These are phyloP conservation scores for Clarias platycephalus DNA, from an alignment of 2,797 vertebrate genomes.

Conservation along the genomic window DNA sequence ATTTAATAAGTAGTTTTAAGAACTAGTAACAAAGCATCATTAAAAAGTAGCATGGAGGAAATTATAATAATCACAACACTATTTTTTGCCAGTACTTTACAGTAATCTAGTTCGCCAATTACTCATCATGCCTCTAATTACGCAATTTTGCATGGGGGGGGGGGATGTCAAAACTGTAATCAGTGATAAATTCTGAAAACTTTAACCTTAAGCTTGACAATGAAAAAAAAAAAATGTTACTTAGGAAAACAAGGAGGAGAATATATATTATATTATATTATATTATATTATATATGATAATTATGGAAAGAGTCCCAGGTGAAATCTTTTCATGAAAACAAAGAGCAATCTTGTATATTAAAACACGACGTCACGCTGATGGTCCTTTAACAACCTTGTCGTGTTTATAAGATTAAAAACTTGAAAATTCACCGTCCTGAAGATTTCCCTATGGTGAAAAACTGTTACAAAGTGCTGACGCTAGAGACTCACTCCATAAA, in stretches of 20 bases:
- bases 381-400: background rate
- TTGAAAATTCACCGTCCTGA: background rate
- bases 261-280: no score
- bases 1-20: conserved; percentile 14
- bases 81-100: background rate
- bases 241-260: background rate
- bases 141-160: background rate
- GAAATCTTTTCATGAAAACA: background rate
- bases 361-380: background rate
- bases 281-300: no score
- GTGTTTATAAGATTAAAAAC: background rate
- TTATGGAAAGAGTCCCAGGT: no score
- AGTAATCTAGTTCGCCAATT: background rate
- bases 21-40: background rate
- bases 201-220: background rate
- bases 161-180: background rate
- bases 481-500: background rate
- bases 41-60: background rate
- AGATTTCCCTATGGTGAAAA: background rate
- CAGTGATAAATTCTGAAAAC: background rate
- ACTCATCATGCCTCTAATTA: background rate
- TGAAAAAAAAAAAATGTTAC: background rate
- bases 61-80: background rate
- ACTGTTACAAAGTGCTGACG: background rate
- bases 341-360: background rate